Evolutionary conservation across 2,888 invertebrate genomes (phyloP), one percentile per base, ranked within the genome.

Genomic region (Zygogramma bicolorata): DNA sequence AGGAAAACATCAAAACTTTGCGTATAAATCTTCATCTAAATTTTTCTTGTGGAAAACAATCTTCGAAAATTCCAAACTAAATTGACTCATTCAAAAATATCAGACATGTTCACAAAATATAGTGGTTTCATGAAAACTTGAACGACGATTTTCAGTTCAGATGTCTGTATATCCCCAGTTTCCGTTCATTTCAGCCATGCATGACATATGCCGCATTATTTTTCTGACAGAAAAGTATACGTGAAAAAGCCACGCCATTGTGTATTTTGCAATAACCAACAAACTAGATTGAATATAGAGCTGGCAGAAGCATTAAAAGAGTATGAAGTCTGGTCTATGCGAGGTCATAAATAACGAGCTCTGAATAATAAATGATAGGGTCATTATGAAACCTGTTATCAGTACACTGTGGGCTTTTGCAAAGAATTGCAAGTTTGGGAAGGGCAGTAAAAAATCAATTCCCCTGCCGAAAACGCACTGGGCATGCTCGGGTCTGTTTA

Each of bases 391-490:
- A 81, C 80, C 81, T 80, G 83, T 82, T 83, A 82, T 83, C 83
- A 79, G 80, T 79, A 78, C 77, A 77, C 77, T 75, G 80, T 79
- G 80, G 77, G 81, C 79, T 81, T 83, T 82, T 82, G 81, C 81
- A 80, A 84, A 84, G 83, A 81, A 83, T 83, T 80, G 83, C 83
- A 81, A 81, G 82, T 84, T 83, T 78, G 81, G 82, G 79, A 82
- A 82, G 83, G 83, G 82, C 83, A 81, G 83, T 81, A 82, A 83
- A 83, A 84, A 84, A 83, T 83, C 83, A 83, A 83, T 84, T 83
- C 79, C 73, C 76, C 77, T 62, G 72, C 76, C 75, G 75, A 77
- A 79, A 75, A 68, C 68, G 61, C 61, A 79, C 79, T 79, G 83
- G 67, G 82, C 83, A 81, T 82, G 84, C 84, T 74, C 82, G 69